These are phyloP conservation scores for Aplocera efformata DNA, from an alignment of 2,888 invertebrate genomes.

Conservation along the genomic window DNA sequence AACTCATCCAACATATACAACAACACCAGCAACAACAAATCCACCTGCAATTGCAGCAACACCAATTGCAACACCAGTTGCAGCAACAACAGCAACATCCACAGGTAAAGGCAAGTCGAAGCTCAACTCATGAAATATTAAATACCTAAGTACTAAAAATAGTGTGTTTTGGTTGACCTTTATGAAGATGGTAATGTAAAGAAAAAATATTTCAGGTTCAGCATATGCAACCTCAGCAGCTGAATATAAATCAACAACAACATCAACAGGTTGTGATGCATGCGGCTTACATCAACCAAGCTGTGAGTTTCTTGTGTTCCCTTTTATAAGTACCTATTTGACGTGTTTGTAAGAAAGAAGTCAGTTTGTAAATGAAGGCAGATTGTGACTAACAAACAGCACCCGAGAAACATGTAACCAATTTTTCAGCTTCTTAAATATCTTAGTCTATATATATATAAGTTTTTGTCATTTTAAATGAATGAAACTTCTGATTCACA, in stretches of 20 bases:
- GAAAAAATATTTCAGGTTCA: constrained; percentile 38
- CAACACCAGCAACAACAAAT: constrained; percentile 50
- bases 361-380: too few relatives aligned
- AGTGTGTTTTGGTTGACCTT: too few relatives aligned
- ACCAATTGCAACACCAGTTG: constrained; percentile 59
- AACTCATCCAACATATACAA: constrained; percentile 38
- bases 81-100: constrained; percentile 48
- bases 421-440: too few relatives aligned
- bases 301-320: constrained; percentile 43
- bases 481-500: too few relatives aligned
- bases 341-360: too few relatives aligned
- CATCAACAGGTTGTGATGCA: constrained; percentile 73
- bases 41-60: constrained; percentile 46
- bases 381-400: too few relatives aligned
- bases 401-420: too few relatives aligned
- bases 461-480: too few relatives aligned
- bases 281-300: constrained; percentile 68
- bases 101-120: constrained; percentile 31
- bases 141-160: neutral
- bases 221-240: constrained; percentile 49
- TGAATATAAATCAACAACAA: constrained; percentile 38
- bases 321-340: too few relatives aligned
- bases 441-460: too few relatives aligned
- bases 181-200: constrained; percentile 1
- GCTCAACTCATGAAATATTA: too few relatives aligned